Conservation (phyloP, 2,797 vertebrate species). For the Lepus oiostolus region DNA sequence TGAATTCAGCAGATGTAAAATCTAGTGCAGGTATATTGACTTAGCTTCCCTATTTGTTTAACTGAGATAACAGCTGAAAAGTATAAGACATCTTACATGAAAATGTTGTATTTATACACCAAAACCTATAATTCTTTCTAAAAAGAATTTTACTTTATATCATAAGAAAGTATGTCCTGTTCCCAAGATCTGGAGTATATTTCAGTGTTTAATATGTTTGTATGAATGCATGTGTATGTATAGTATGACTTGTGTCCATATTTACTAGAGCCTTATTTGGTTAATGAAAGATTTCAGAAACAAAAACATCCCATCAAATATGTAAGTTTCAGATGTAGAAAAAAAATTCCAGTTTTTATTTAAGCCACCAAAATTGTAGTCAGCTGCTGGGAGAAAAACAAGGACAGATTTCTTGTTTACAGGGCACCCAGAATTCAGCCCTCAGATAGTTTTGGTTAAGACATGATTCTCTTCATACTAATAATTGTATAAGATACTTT, state of each 20-base stretch:
- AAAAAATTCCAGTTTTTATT: conserved; percentile 62
- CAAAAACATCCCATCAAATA: conserved; percentile 50
- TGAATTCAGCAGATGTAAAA: conserved; percentile 41
- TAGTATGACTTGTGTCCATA: conserved; percentile 10
- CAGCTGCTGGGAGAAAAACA: conserved; percentile 62
- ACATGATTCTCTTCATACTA: conserved; percentile 55
- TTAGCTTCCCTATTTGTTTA: not conserved
- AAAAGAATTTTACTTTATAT: not conserved
- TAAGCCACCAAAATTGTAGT: conserved; percentile 66
- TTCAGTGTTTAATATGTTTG: not conserved
- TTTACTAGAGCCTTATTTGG: conserved; percentile 3
- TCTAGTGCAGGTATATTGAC: not conserved
- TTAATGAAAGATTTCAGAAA: conserved; percentile 67
- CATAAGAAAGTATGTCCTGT: not conserved
- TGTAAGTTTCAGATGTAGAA: conserved; percentile 61
- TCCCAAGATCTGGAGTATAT: not conserved
- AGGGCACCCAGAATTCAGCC: conserved; percentile 57
- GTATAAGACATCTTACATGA: not conserved
- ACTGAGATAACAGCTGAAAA: conserved; percentile 3
- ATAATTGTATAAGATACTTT: conserved; percentile 44
- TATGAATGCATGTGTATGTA: not conserved
- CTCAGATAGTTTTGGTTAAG: conserved; percentile 75
- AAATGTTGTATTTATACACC: not conserved
- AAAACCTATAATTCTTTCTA: not conserved
- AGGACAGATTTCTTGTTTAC: conserved; percentile 59